Conservation (phyloP, 2,113 vertebrate genomes). For the Ibidorhyncha struthersii region DNA sequence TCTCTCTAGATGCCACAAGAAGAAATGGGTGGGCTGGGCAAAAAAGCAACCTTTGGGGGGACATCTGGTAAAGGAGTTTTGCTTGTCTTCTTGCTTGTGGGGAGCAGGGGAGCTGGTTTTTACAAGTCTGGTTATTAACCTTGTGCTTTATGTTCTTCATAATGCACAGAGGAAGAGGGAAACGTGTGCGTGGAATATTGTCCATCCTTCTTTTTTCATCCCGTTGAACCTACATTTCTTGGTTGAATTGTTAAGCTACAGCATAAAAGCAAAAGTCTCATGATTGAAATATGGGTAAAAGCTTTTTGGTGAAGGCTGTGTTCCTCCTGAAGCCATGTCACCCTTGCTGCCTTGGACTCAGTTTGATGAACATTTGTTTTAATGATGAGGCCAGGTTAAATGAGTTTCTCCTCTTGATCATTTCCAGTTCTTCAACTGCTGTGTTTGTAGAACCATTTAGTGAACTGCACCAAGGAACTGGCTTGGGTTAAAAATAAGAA, state of each 20-base stretch:
- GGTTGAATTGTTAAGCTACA: neutral
- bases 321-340: neutral
- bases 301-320: neutral
- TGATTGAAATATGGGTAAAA: neutral
- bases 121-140: neutral
- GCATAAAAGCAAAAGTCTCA: neutral
- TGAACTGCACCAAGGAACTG: neutral
- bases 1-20: neutral
- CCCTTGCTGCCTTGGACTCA: neutral
- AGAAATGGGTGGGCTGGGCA: neutral
- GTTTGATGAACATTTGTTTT: neutral
- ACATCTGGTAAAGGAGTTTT: neutral
- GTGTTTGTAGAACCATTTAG: neutral
- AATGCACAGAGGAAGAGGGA: neutral
- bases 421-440: neutral
- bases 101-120: neutral
- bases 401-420: neutral
- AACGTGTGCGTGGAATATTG: neutral
- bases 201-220: neutral
- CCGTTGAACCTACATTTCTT: neutral
- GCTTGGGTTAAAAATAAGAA: neutral
- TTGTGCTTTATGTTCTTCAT: rapidly evolving
- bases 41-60: neutral
- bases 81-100: neutral
- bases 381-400: neutral